Base-by-base conservation (phyloP, 1,140 invertebrate species). In the Hyposmocoma kahamanoa region DNA sequence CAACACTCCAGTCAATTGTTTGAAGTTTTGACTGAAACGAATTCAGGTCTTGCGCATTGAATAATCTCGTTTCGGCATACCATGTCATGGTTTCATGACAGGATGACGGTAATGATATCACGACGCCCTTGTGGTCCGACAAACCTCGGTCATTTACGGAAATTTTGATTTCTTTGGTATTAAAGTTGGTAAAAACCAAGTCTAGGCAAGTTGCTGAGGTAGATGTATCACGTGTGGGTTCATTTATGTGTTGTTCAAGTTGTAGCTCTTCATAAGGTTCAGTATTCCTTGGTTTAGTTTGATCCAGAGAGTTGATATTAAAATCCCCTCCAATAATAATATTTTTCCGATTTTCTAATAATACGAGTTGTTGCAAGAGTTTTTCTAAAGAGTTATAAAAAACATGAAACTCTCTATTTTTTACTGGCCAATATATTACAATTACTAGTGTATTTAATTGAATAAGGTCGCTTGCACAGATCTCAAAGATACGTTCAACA, bases 121-220 rank as follows among this genome's bases (percentile, higher is more conserved):
- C 13, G 10, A 43, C 11, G 9, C 11, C 17, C 26, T 24, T 43
- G 17, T 43, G 42, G 42, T 43, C 42, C 13, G 42, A 43, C n/a
- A 43, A 13, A 5, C 42, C n/a, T n/a, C n/a, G n/a, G n/a, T n/a
- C 42, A 22, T 43, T 10, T 9, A 26, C 42, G n/a, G 13, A 21
- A 15, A 43, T 22, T 22, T 10, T 13, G 1, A 24, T 22, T 11
- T 11, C 4, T 26, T 15, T 4, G 21, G 13, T n/a, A 2, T 11
- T 43, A 3, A 15, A 3, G 26, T 43, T 43, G 15, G 22, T 13
- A 17, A 24, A 43, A n/a, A 43, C 8, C 8, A 24, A 13, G 20
- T 43, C 42, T 22, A 43, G 24, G 26, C 42, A 43, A 3, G 20
- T 43, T 15, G 42, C 42, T 13, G 42, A 26, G 22, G n/a, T 43